These are phyloP conservation scores for Halichoerus grypus DNA, from an alignment of 2,113 vertebrate species.

Conservation along the genomic window DNA sequence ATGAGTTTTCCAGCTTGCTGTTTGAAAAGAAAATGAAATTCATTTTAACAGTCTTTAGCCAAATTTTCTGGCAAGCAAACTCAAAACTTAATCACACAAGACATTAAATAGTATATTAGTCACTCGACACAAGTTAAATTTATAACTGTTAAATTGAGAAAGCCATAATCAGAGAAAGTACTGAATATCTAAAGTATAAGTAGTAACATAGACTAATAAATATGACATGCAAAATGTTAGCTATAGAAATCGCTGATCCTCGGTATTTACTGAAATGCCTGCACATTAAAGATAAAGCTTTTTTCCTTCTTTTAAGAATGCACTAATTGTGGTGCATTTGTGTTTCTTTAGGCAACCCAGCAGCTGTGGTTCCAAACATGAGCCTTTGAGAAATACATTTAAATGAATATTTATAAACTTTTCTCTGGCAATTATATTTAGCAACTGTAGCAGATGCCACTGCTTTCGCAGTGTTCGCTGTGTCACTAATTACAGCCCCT, in stretches of 20 bases:
- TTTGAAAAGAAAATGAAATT: slow-evolving; percentile 72
- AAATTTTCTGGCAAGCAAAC: slow-evolving; percentile 74
- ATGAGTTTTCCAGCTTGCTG: slow-evolving; percentile 55
- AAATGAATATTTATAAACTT: slow-evolving; percentile 86
- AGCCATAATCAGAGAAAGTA: slow-evolving; percentile 78
- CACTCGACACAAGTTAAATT: slow-evolving; percentile 76
- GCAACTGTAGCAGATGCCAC: slow-evolving; percentile 83
- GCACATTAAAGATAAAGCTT: slow-evolving; percentile 76
- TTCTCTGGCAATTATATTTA: slow-evolving; percentile 85
- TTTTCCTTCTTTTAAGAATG: slow-evolving; percentile 75
- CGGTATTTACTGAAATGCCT: slow-evolving; percentile 81
- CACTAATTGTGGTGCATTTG: slow-evolving; percentile 72
- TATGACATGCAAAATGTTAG: slow-evolving; percentile 85
- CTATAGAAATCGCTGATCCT: slow-evolving; percentile 83
- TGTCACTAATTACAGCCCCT: slow-evolving; percentile 75
- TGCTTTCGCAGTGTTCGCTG: slow-evolving; percentile 75
- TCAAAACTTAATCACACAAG: slow-evolving; percentile 74
- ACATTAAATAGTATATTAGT: slow-evolving; percentile 79
- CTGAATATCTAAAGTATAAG: slow-evolving; percentile 80
- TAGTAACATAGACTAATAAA: slow-evolving; percentile 84
- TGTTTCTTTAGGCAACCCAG: slow-evolving; percentile 83
- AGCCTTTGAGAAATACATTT: slow-evolving; percentile 84
- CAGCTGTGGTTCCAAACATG: slow-evolving; percentile 86
- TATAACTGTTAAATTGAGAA: slow-evolving; percentile 77
- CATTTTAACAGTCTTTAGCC: slow-evolving; percentile 64